Evolutionary conservation across 2,797 vertebrate species (phyloP), one percentile per base, ranked within the genome.

Genomic region (Okamejei kenojei): DNA sequence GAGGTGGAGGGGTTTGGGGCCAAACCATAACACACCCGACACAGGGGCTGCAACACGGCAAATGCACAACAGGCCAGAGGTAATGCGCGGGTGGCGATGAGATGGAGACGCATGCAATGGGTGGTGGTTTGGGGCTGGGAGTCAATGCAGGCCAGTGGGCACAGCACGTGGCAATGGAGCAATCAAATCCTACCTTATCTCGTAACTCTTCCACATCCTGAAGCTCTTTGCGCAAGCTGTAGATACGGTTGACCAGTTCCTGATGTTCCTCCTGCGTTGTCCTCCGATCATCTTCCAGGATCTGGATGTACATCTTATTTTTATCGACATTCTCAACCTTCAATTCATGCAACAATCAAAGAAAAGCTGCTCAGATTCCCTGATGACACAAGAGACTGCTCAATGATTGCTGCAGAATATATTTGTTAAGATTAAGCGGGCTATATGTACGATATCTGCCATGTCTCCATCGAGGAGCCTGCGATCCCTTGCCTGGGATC

Each of bases 221-320:
- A 11, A 99, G 96, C 29, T 97, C 96, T 94, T 95, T 97, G 93
- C 96, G 97, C 93, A 98, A 95, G 93, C 94, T 95, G 93, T 97
- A 97, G 93, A 98, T 94, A 26, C 96, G 95, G 65, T 95, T 93
- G 26, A 97, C 93, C 94, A 98, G 95, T 74, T 97, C 95, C 94
- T 96, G 97, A 54, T 96, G 96, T 1, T 96, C 96, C 17, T 93
- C 95, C 84, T 94, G 93, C 0, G 94, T 94, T 94, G 96, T 96
- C 81, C 95, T 95, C 93, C 95, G 96, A 38, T 96, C 96, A 0
- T 95, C 94, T 93, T 97, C 96, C 35, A 95, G 84, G n/a, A 94
- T 93, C 61, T 97, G 95, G 11, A 93, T 93, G 88, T 94, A 95
- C 32, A 95, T 80, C 81, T 94, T 94, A 84, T 94, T 95, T 90